Percentiles rank a stretch among this genome's conserved stretches.
phyloP scores from a whole-genome alignment of 2,113 vertebrate genomes.

The Atlantisia rogersi region DNA sequence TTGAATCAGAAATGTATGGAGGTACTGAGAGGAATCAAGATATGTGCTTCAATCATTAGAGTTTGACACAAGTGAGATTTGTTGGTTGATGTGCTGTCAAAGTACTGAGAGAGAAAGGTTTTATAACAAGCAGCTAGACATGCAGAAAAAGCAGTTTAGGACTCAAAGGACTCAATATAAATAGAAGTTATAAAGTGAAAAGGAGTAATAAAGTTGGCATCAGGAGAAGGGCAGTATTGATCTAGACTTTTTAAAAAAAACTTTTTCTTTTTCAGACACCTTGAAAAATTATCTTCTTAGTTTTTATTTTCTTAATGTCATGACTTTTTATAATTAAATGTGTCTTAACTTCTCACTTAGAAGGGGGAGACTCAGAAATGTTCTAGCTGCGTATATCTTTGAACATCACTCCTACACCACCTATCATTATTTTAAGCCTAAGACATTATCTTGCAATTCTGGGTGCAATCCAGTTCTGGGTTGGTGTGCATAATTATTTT shows the following conservation, averaged over 20 bases:
- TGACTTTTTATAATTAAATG: neutral
- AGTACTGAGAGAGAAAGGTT: conserved; percentile 69
- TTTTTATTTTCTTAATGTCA: neutral
- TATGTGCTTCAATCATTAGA: conserved; percentile 80
- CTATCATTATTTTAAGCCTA: neutral
- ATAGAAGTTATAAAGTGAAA: conserved; percentile 69
- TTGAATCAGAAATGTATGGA: conserved; percentile 79
- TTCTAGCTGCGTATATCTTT: neutral
- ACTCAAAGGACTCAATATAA: conserved; percentile 76
- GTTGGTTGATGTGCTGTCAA: conserved; percentile 76
- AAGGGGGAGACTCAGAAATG: neutral
- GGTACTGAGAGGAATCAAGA: conserved; percentile 81
- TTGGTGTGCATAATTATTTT: neutral
- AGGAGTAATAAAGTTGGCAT: conserved; percentile 69
- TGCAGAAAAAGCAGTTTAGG: conserved; percentile 77
- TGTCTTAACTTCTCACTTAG: neutral
- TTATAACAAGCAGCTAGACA: conserved; percentile 70
- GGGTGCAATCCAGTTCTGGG: neutral
- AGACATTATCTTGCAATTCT: neutral
- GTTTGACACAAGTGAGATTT: conserved; percentile 83
- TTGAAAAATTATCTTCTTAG: neutral
- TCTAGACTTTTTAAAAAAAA: conserved; percentile 44
- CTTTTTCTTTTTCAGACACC: neutral
- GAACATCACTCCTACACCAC: neutral
- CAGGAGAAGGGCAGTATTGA: conserved; percentile 51